Evolutionary conservation across 2,113 vertebrate species (phyloP).

Genomic region (Odontesthes bonariensis): DNA sequence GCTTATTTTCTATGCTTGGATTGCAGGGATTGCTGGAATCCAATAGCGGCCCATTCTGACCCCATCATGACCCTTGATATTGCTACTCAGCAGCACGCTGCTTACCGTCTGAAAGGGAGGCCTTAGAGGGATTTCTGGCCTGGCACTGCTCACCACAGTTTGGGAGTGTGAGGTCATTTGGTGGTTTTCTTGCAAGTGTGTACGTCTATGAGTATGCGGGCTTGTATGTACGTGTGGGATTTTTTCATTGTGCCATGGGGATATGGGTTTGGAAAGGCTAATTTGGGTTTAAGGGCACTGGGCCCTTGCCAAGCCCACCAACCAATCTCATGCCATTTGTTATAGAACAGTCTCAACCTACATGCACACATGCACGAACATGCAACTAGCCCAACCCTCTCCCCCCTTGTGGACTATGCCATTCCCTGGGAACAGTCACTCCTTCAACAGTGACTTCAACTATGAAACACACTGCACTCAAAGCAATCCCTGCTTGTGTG

Average conservation of each 20-base stretch:
- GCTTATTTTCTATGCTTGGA: slow-evolving; percentile 65
- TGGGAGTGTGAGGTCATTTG: slow-evolving; percentile 68
- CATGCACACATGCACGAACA: slow-evolving; percentile 65
- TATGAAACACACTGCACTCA: slow-evolving; percentile 38
- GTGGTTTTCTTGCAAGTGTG: slow-evolving; percentile 28
- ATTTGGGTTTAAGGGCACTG: slow-evolving; percentile 78
- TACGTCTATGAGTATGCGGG: slow-evolving; percentile 37
- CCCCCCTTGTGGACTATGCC: slow-evolving; percentile 8
- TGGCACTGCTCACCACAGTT: slow-evolving; percentile 59
- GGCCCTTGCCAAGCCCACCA: slow-evolving; percentile 71
- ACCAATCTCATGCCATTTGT: slow-evolving; percentile 66
- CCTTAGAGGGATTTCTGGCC: slow-evolving; percentile 71
- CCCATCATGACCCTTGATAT: slow-evolving; percentile 67
- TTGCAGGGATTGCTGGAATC: slow-evolving; percentile 58
- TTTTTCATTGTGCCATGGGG: slow-evolving; percentile 71
- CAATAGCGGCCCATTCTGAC: slow-evolving; percentile 58
- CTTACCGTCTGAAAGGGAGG: slow-evolving; percentile 68
- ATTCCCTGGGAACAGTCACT: slow-evolving; percentile 52
- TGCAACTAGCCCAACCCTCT: slow-evolving; percentile 22
- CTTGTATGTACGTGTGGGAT: slow-evolving; percentile 43
- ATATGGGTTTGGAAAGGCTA: slow-evolving; percentile 78
- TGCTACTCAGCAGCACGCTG: slow-evolving; percentile 70
- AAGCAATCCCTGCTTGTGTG: slow-evolving; percentile 54
- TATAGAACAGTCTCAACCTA: slow-evolving; percentile 53
- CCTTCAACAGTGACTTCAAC: slow-evolving; percentile 53